Percentiles rank a stretch among this genome's conserved stretches.
Conservation (phyloP, 2,113 vertebrate species). For the Trachemys scripta region DNA sequence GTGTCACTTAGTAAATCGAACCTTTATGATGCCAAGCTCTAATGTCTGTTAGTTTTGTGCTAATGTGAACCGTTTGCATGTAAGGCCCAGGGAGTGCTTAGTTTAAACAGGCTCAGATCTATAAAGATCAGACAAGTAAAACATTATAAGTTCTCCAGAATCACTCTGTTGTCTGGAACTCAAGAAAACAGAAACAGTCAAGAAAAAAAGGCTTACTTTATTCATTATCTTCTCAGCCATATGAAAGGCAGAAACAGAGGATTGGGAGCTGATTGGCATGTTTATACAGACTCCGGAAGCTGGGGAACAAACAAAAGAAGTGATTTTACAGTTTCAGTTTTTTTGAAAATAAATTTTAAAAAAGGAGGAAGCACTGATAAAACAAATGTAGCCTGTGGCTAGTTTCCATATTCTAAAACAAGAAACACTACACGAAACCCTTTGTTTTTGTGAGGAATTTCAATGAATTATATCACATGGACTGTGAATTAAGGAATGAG, state of each 20-base stretch:
- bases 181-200: background rate
- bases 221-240: slow-evolving; percentile 38
- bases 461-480: background rate
- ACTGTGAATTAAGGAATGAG: background rate
- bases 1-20: slow-evolving; percentile 1
- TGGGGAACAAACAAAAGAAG: slow-evolving; percentile 42
- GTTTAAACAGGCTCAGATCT: slow-evolving; percentile 38
- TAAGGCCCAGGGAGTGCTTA: slow-evolving; percentile 16
- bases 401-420: slow-evolving; percentile 16
- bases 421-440: background rate
- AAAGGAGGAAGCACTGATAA: slow-evolving; percentile 42
- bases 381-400: slow-evolving; percentile 17
- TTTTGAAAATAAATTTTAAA: slow-evolving; percentile 7
- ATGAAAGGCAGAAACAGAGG: slow-evolving; percentile 36
- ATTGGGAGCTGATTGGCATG: slow-evolving; percentile 41
- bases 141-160: slow-evolving; percentile 11
- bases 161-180: background rate
- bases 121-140: slow-evolving; percentile 32
- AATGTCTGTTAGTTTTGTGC: slow-evolving; percentile 21
- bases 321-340: slow-evolving; percentile 20
- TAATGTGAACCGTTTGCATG: slow-evolving; percentile 40
- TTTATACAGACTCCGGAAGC: slow-evolving; percentile 58
- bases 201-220: background rate
- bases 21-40: background rate
- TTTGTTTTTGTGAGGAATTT: background rate